Percentiles rank a stretch among this genome's conserved stretches.
Evolutionary conservation across 2,113 vertebrate genomes (phyloP).

Genomic region (Plecturocebus donacophilus): DNA sequence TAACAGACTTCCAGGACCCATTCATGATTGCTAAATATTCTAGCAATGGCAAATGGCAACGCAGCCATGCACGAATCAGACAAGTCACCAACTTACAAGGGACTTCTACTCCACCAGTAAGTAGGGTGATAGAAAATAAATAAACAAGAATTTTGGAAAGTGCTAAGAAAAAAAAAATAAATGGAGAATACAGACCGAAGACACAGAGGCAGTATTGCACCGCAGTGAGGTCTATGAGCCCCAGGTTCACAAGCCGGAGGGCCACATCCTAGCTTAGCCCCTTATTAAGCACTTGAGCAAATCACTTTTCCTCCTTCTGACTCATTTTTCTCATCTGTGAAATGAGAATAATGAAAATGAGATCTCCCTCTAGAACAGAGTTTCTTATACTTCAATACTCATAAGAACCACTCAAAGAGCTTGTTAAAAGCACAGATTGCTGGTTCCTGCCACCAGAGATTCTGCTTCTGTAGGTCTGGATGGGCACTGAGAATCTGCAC

Average conservation of each 20-base stretch:
- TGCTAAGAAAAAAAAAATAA: no score
- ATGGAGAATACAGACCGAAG: not conserved
- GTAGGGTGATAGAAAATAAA: not conserved
- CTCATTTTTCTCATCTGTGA: not conserved
- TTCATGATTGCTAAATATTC: not conserved
- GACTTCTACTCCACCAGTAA: not conserved
- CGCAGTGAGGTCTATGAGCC: not conserved
- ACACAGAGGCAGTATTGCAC: fast-evolving
- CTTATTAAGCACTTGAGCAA: not conserved
- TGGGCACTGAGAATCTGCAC: not conserved
- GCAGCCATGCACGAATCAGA: fast-evolving
- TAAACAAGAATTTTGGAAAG: not conserved
- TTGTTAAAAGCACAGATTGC: not conserved
- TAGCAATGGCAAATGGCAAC: not conserved
- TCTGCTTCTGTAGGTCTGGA: not conserved
- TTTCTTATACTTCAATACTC: not conserved
- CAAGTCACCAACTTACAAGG: not conserved
- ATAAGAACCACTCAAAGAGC: not conserved
- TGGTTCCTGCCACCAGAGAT: not conserved
- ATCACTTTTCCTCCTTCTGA: not conserved
- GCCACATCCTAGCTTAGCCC: not conserved
- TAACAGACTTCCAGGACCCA: not conserved
- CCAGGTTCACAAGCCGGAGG: not conserved
- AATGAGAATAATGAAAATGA: not conserved
- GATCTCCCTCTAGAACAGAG: not conserved